phyloP scores from a whole-genome alignment of 2,797 vertebrate genomes.

The Enteromius fasciolatus region DNA sequence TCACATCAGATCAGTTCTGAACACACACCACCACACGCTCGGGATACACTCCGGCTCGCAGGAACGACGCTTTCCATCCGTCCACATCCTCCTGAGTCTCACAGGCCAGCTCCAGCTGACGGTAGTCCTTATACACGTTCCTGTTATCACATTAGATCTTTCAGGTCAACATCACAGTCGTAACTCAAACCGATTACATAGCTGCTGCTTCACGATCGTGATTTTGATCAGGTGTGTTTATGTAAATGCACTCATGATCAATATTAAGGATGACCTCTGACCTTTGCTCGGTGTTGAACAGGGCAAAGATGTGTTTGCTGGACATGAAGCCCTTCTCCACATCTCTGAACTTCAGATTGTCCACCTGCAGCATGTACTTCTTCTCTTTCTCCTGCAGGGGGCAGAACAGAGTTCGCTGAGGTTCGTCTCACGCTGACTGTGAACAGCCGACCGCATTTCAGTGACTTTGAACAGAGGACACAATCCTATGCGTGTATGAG shows the following conservation, averaged over 20 bases:
- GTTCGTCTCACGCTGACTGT: not conserved
- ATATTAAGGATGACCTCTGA: slow-evolving; percentile 57
- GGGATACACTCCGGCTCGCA: slow-evolving; percentile 95
- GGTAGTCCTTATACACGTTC: slow-evolving; percentile 98
- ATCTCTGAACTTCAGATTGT: slow-evolving; percentile 94
- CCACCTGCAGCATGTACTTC: slow-evolving; percentile 98
- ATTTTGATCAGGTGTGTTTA: too few species aligned
- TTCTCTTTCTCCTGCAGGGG: slow-evolving; percentile 96
- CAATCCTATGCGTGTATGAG: not conserved
- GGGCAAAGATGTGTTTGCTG: slow-evolving; percentile 97
- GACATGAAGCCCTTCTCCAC: slow-evolving; percentile 85
- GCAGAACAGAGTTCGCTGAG: slow-evolving; percentile 55
- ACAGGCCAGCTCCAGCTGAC: slow-evolving; percentile 96
- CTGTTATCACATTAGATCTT: slow-evolving; percentile 66
- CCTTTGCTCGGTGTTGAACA: slow-evolving; percentile 99
- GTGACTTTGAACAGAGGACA: not conserved
- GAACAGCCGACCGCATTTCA: not conserved
- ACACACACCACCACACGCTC: slow-evolving; percentile 88
- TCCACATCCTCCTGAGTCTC: slow-evolving; percentile 97
- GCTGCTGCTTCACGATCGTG: too few species aligned
- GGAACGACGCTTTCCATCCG: slow-evolving; percentile 98
- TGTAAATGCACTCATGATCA: not conserved
- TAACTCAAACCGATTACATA: too few species aligned
- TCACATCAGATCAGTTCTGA: not conserved
- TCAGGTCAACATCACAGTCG: not conserved